Evolutionary conservation across 2,797 vertebrate genomes (phyloP), one percentile per base, ranked within the genome.

Genomic region (Rhinophrynus dorsalis): DNA sequence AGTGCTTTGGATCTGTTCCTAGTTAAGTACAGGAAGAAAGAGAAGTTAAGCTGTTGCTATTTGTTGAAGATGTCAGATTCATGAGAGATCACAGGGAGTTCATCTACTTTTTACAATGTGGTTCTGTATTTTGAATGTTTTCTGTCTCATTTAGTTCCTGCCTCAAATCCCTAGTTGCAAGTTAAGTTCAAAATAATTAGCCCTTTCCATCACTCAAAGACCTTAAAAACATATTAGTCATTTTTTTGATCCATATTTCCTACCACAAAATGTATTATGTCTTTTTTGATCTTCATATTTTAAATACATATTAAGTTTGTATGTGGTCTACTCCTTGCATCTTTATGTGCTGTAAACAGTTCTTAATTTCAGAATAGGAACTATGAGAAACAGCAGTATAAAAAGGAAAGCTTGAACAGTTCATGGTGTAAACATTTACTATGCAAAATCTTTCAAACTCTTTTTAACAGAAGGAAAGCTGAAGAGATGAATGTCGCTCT

Each of bases 111-210:
- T 90, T 83, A 88, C 64, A 66, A 67, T 60, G 74, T 74, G 60
- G 70, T 79, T 84, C 83, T 90, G 81, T 82, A 78, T 81, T 81
- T 84, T 79, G 77, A 85, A 81, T 67, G 66, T 66, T 79, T 81
- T 82, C 78, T 74, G 81, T 88, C 88, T 93, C 86, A 89, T 82
- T 81, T 78, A 86, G 85, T 89, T 91, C 83, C 90, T 90, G 88
- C 80, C 85, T 70, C 50, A 75, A 84, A 82, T 80, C 72, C 30
- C 66, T 35, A 62, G 82, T 77, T 87, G 76, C 76, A 86, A 82
- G 80, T 82, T 58, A 79, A 61, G 8, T 75, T 85, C 79, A 78
- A 81, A 85, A 83, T 83, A 90, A 89, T 82, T 86, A 83, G 86
- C 83, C 73, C 84, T 84, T 90, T 90, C 80, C 79, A 74, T 74